Base-by-base conservation (phyloP, 2,797 vertebrate species). In the Pseudomugil gertrudae region DNA sequence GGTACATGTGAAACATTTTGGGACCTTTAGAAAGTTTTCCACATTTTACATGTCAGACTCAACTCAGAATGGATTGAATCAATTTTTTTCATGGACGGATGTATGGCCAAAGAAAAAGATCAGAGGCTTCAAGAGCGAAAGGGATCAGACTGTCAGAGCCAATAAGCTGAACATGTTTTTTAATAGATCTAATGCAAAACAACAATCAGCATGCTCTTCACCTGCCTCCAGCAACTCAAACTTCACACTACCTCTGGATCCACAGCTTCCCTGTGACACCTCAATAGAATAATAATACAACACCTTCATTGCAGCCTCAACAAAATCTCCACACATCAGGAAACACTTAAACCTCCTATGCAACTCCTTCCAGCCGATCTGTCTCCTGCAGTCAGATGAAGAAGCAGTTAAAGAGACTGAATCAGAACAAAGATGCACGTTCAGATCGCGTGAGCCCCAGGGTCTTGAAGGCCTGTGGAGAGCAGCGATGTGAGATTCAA, bases 141-240 rank as follows among this genome's bases (percentile, higher is more conserved):
- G 40, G 40, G 19, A 45, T n/a, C 7, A 21, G 2, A 45, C 40
- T 45, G 40, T n/a, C 40, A 45, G 7, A n/a, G 19, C 8, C 19
- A 45, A 45, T 45, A 45, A 45, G 40, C 40, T 21, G 40, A 45
- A n/a, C 40, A 45, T 43, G 38, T 40, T 40, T 40, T 43, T 43
- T 6, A 43, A 1, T 45, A 45, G 40, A 19, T 40, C 19, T 40
- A 40, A 4, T 19, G 19, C 38, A 19, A 40, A 40, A 40, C 17
- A 40, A 19, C 38, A 19, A 15, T 40, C 38, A 7, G 17, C 8
- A n/a, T 45, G 19, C 40, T 45, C 40, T 21, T 45, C 40, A 21
- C 6, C 40, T 45, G 40, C 40, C 40, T 45, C 40, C 40, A 45
- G 40, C 40, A 45, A 45, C 40, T n/a, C 40, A 8, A 9, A 45